Evolutionary conservation across 2,888 invertebrate species (phyloP).

Genomic region (Nomada ruficornis): DNA sequence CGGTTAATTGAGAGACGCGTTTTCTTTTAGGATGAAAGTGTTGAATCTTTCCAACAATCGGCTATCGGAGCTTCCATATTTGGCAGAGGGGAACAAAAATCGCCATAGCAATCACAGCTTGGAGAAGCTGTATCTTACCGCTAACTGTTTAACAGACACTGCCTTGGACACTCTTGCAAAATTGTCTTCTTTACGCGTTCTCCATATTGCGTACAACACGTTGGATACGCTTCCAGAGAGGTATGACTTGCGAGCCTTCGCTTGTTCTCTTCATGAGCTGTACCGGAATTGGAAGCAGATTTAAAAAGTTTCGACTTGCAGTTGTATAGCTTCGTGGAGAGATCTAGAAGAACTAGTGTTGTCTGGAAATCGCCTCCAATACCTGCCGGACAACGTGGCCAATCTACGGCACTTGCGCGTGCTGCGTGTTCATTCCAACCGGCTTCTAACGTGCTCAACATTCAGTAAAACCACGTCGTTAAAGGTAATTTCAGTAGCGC

Average conservation of each 20-base stretch:
- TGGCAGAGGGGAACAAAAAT: slow-evolving; percentile 84
- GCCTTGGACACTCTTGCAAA: slow-evolving; percentile 88
- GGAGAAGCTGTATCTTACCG: slow-evolving; percentile 90
- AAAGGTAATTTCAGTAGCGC: slow-evolving; percentile 84
- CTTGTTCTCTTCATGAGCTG: not conserved
- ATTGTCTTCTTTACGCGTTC: slow-evolving; percentile 88
- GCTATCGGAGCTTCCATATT: slow-evolving; percentile 88
- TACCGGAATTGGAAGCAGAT: not conserved
- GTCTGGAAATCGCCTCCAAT: slow-evolving; percentile 92
- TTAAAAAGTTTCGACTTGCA: slow-evolving; percentile 60
- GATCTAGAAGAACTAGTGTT: slow-evolving; percentile 93
- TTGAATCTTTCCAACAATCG: slow-evolving; percentile 93
- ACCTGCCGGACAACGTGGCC: slow-evolving; percentile 91
- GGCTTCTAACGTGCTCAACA: slow-evolving; percentile 90
- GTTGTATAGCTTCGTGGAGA: slow-evolving; percentile 90
- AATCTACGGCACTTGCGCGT: slow-evolving; percentile 89
- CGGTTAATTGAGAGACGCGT: not conserved
- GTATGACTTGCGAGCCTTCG: slow-evolving; percentile 68
- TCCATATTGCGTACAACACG: slow-evolving; percentile 93
- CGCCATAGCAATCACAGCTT: slow-evolving; percentile 82
- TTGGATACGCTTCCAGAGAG: slow-evolving; percentile 90
- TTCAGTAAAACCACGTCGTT: slow-evolving; percentile 90
- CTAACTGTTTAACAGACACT: slow-evolving; percentile 91
- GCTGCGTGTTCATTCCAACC: slow-evolving; percentile 93
- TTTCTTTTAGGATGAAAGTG: slow-evolving; percentile 86